These are phyloP conservation scores for Mobula birostris DNA, from an alignment of 2,113 vertebrate genomes.

Conservation along the genomic window DNA sequence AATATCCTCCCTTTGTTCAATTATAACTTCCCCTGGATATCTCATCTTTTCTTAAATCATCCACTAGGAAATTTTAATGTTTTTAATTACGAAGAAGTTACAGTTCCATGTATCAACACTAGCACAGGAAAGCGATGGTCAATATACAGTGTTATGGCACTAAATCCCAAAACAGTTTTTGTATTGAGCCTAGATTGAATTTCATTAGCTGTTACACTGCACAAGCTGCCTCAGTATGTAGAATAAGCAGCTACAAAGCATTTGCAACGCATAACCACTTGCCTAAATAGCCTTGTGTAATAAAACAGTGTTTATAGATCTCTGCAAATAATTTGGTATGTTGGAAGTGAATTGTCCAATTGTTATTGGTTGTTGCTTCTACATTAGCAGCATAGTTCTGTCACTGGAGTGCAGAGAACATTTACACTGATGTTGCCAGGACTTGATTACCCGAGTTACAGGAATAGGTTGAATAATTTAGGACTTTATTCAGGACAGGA, in stretches of 20 bases:
- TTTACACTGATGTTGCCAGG: no score
- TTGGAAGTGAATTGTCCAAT: neutral
- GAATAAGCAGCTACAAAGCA: neutral
- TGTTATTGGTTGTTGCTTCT: neutral
- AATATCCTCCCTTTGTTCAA: neutral
- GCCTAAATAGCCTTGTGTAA: neutral
- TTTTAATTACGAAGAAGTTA: constrained; percentile 8
- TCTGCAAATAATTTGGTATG: neutral
- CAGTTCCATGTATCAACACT: neutral
- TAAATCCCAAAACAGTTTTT: neutral
- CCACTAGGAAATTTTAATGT: neutral
- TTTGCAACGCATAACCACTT: neutral
- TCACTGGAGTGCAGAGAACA: no score
- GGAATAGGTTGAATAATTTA: no score
- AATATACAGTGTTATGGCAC: neutral
- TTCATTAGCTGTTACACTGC: neutral
- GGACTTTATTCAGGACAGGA: no score
- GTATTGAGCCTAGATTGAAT: neutral
- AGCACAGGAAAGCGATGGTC: neutral
- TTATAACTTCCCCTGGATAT: neutral
- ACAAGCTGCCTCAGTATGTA: neutral
- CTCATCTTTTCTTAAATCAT: constrained; percentile 7
- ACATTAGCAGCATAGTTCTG: neutral
- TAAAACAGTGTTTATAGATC: neutral
- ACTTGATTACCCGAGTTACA: no score